Conservation (phyloP, 2,113 vertebrate species). For the Bos indicus region DNA sequence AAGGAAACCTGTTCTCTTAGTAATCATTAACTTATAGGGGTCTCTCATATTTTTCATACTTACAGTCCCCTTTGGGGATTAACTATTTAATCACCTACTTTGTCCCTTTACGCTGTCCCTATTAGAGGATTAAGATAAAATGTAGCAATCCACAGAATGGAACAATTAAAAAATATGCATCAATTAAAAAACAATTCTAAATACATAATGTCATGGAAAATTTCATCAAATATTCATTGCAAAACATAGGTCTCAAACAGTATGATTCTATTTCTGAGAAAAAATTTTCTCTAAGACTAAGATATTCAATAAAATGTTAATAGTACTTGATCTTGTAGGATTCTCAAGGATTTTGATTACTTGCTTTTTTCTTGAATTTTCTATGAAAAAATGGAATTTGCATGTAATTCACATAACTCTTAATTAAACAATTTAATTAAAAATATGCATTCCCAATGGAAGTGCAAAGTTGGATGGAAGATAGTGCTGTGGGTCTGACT, state of each 20-base stretch:
- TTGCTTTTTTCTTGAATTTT: neutral
- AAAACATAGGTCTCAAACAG: neutral
- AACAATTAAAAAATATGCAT: neutral
- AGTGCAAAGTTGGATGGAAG: neutral
- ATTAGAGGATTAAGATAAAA: neutral
- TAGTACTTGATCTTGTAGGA: neutral
- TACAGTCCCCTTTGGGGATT: neutral
- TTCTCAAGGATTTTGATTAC: neutral
- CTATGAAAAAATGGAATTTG: neutral
- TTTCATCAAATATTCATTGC: neutral
- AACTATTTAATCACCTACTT: neutral
- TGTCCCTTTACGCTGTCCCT: neutral
- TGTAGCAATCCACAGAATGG: neutral
- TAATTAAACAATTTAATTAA: neutral
- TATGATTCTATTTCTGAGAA: neutral
- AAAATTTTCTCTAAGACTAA: neutral
- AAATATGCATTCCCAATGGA: neutral
- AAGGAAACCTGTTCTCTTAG: neutral
- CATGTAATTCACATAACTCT: neutral
- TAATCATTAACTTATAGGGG: neutral
- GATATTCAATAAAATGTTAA: neutral
- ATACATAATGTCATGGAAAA: neutral
- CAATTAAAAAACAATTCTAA: neutral
- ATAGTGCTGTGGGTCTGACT: fast-evolving
- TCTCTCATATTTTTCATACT: neutral